Conservation (phyloP, 2,113 vertebrate species). For the Cyprinodon brontotheroides region DNA sequence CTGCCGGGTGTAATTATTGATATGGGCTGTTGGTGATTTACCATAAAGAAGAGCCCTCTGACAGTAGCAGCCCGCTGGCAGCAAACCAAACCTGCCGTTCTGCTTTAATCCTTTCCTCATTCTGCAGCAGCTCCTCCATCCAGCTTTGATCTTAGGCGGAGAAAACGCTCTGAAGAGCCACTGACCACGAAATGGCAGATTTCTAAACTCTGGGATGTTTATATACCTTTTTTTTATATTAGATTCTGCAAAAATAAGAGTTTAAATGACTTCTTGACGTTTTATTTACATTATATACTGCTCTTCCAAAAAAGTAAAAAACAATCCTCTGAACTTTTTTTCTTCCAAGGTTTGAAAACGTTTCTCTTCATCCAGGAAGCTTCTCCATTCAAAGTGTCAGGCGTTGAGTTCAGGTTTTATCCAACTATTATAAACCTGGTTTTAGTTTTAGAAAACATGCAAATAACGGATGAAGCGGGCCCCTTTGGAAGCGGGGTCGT, state of each 20-base stretch:
- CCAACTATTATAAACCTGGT: too few species aligned
- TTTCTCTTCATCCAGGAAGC: too few species aligned
- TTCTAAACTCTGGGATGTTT: neutral
- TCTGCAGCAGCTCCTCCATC: constrained; percentile 25
- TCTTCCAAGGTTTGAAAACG: too few species aligned
- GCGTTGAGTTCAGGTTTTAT: too few species aligned
- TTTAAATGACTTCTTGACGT: neutral
- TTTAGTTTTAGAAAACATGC: too few species aligned
- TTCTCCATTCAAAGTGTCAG: too few species aligned
- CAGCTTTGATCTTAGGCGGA: constrained; percentile 44
- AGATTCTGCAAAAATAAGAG: neutral
- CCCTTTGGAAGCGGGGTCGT: too few species aligned
- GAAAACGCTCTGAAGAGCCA: constrained; percentile 17
- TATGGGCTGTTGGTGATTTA: constrained; percentile 33
- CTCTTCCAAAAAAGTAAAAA: neutral
- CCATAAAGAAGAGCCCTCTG: constrained; percentile 28
- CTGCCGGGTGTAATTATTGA: constrained; percentile 26
- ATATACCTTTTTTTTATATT: neutral
- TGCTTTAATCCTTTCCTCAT: constrained; percentile 37
- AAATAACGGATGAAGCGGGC: too few species aligned
- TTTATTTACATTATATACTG: neutral
- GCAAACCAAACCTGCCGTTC: constrained; percentile 16
- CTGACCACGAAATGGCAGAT: constrained; percentile 17
- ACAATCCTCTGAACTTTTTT: too few species aligned
- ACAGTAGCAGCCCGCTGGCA: constrained; percentile 46